These are phyloP conservation scores for Sinohyriopsis cumingii DNA, from an alignment of 2,888 invertebrate species.

Conservation along the genomic window DNA sequence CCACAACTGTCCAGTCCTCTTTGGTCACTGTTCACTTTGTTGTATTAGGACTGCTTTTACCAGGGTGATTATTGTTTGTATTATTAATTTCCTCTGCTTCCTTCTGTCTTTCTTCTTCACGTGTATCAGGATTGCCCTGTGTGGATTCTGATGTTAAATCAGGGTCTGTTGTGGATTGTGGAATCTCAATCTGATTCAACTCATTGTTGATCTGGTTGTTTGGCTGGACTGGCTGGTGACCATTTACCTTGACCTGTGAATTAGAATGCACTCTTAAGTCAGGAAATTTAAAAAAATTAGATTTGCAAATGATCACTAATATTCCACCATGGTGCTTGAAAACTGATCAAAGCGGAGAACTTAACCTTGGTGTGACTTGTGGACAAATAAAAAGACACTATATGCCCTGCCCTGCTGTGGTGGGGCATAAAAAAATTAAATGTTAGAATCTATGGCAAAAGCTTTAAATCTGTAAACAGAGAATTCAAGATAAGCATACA, in stretches of 20 bases:
- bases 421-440: no score
- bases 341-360: no score
- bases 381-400: no score
- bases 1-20: no score
- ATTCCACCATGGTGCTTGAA: neutral
- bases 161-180: constrained; percentile 12
- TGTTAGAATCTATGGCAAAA: no score
- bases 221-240: constrained; percentile 37
- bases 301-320: neutral
- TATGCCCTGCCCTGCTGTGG: neutral
- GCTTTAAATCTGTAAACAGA: no score
- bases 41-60: no score
- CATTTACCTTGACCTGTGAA: constrained; percentile 36
- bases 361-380: no score
- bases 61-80: no score
- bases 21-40: no score
- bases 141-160: constrained; percentile 10
- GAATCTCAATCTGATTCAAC: constrained; percentile 40
- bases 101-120: constrained; percentile 39
- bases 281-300: neutral
- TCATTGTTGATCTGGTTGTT: constrained; percentile 62
- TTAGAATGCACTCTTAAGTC: neutral
- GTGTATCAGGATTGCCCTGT: constrained; percentile 45
- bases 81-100: constrained; percentile 1
- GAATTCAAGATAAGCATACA: no score